Base-by-base conservation (phyloP, 2,797 vertebrate genomes). In the Semotilus atromaculatus region DNA sequence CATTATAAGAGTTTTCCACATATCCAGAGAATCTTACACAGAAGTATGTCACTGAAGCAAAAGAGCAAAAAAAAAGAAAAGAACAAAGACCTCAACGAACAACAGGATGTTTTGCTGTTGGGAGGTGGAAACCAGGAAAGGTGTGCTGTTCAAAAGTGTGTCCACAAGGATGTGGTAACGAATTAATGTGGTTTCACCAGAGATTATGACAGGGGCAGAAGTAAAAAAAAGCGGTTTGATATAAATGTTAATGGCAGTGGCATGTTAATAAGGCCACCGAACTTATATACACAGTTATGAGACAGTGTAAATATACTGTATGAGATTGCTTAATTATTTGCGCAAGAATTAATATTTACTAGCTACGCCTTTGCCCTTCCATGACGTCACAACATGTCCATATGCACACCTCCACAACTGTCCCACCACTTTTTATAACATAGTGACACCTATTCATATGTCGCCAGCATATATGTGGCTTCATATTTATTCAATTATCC, bases 401-500 rank as follows among this genome's bases (percentile, higher is more conserved):
- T 51, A 5, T 73, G 71, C 26, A 21, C 26, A 73, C 26, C 9
- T 51, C 16, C 48, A 51, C 51, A 31, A 31, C 18, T 34, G 18
- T 73, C 51, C 31, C 7, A 23, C 4, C 13, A 55, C 48, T 75
- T 55, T 51, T 55, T 75, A 53, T 55, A 55, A 53, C 19, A n/a
- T n/a, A 7, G 13, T 58, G 21, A 76, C 4, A 2, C 53, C 14
- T 60, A 60, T 38, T 77, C 36, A 75, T 34, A 14, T 34, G 1
- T 6, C 6, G 0, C 48, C 19, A 6, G 1, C 21, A 55, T 75
- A n/a, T 53, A 55, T 2, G 7, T 31, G 29, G 16, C 58, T 40
- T 79, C 10, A 62, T 66, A 23, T 66, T 79, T 45, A 73, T 83
- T 74, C 7, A 58, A 51, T 60, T 62, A 64, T 51, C 29, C 13